Evolutionary conservation across 2,797 vertebrate genomes (phyloP).

Genomic region (Onychomys torridus): DNA sequence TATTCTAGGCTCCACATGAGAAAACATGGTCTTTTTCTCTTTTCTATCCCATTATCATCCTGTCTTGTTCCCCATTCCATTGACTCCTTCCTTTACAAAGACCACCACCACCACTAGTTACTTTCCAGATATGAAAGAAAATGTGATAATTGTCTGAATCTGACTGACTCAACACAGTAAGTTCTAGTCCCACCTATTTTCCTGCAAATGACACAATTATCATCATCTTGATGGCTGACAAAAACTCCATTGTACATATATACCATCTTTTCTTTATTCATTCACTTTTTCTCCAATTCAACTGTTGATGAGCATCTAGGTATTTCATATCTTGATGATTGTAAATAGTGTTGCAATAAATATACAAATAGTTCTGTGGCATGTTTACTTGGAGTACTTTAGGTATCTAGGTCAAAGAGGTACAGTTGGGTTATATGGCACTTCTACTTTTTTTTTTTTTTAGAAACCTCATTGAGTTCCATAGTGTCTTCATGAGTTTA

Average conservation of each 20-base stretch:
- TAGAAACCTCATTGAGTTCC: neutral
- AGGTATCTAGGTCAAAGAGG: neutral
- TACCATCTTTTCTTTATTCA: neutral
- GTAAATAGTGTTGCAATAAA: neutral
- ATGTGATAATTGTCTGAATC: neutral
- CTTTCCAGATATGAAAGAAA: neutral
- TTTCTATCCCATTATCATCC: neutral
- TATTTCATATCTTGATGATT: neutral
- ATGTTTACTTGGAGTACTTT: conserved; percentile 4
- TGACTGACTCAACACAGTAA: neutral
- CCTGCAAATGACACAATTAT: neutral
- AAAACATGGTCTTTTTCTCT: neutral
- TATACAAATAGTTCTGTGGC: neutral
- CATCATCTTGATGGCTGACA: neutral
- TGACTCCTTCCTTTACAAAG: neutral
- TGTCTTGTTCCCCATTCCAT: neutral
- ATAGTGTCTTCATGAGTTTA: conserved; percentile 38
- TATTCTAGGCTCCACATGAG: neutral
- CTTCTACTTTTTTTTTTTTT: neutral
- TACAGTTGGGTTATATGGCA: conserved; percentile 13
- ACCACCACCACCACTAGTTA: neutral
- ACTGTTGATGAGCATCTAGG: neutral
- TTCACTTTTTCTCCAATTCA: too few species aligned
- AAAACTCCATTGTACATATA: neutral
- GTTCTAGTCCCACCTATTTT: neutral